Evolutionary conservation across 2,113 vertebrate genomes (phyloP), one percentile per base, ranked within the genome.

Genomic region (Pantherophis guttatus): DNA sequence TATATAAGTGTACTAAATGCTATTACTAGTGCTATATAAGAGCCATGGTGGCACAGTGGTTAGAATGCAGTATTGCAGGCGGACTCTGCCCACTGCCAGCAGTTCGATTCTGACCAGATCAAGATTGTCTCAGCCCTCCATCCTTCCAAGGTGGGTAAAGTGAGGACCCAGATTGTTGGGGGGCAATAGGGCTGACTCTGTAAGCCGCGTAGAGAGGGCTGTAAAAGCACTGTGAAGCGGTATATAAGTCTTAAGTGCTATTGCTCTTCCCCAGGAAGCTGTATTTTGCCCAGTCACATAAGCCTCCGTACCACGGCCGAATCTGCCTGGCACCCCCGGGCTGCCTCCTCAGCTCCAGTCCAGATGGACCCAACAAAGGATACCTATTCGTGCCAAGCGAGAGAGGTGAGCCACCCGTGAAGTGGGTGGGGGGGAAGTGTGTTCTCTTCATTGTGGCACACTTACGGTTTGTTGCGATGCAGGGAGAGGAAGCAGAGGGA

Each of bases 241-340:
- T 7, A 57, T 57, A 57, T 57, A 21, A 58, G 23, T 7, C 23
- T 59, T 59, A 59, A 26, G 58, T 3, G 23, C 24, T 59, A 1
- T 59, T 59, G 23, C 58, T 59, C 24, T 59, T 59, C 24, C 91
- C 33, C 95, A 99, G 99, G 98, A 99, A 97, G 85, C 96, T 99
- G 21, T 99, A 98, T 95, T 99, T 99, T 59, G 98, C 99, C 26
- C 99, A 99, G 96, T 98, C 98, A 0, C 98, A 97, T 89, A 98
- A 98, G 95, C 98, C 98, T 19, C 99, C 99, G 26, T 99, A 98
- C 95, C 98, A 99, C 0, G 99, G 99, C 93, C 97, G 98, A 2
- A 98, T 99, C 95, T 99, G 99, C 29, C 92, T 96, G 1, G 96
- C 97, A 0, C 98, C 98, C 0, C 98, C 99, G 0, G 99, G 99